Evolutionary conservation across 2,113 vertebrate genomes (phyloP).

Genomic region (Clupea harengus): DNA sequence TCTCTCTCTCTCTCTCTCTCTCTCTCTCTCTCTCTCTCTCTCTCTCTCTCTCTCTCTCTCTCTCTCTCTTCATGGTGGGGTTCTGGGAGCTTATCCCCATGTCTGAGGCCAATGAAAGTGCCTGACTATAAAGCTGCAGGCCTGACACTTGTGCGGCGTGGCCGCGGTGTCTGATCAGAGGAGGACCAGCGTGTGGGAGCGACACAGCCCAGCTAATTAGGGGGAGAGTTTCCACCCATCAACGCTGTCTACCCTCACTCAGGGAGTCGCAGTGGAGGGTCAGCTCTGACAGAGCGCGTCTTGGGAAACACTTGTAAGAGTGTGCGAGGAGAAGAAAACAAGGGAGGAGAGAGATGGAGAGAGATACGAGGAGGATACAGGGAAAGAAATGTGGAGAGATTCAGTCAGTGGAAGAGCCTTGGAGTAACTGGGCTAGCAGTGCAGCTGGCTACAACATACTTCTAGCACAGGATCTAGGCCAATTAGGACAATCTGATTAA

Average conservation of each 20-base stretch:
- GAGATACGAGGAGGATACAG: conserved; percentile 20
- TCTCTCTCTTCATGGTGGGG: not conserved
- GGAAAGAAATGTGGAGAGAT: conserved; percentile 31
- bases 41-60: not conserved
- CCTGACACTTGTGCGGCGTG: conserved; percentile 39
- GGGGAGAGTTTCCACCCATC: conserved; percentile 43
- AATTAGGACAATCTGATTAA: conserved; percentile 38
- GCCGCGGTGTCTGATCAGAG: conserved; percentile 23
- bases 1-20: not conserved
- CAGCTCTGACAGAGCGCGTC: conserved; percentile 66
- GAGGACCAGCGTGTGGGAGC: conserved; percentile 20
- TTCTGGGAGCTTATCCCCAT: conserved; percentile 12
- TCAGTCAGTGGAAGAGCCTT: conserved; percentile 34
- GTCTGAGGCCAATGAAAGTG: conserved; percentile 32
- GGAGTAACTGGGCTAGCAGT: not conserved
- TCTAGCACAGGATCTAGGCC: conserved; percentile 31
- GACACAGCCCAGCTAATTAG: conserved; percentile 68
- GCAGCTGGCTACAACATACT: conserved; percentile 28
- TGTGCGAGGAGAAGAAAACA: conserved; percentile 35
- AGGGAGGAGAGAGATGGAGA: conserved; percentile 22
- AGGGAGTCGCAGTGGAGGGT: conserved; percentile 69
- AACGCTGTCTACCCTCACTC: conserved; percentile 38
- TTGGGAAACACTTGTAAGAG: conserved; percentile 48
- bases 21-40: not conserved
- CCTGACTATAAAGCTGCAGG: conserved; percentile 25